Conservation (phyloP, 2,113 vertebrate species). For the Scomber colias region DNA sequence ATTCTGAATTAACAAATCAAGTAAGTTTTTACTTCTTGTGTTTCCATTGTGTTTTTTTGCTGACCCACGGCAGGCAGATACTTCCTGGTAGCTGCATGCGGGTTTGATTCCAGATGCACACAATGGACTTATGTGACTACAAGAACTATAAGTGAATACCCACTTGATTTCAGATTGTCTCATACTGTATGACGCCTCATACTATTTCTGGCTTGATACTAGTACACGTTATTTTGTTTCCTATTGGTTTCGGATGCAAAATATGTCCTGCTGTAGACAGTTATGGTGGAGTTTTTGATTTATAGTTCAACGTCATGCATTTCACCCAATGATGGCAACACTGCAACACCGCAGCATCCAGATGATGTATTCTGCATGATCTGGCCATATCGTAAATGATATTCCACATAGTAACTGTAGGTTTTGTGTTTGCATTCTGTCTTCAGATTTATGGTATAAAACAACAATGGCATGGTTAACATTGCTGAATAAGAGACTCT, state of each 20-base stretch:
- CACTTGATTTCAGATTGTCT: background rate
- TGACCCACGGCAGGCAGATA: background rate
- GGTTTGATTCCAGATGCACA: constrained; percentile 1
- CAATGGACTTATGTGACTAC: background rate
- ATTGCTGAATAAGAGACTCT: no score
- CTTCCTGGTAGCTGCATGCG: background rate
- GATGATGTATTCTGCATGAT: background rate
- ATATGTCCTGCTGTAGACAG: no score
- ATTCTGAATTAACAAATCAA: background rate
- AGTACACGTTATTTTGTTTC: background rate
- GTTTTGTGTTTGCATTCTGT: no score
- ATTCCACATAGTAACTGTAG: background rate
- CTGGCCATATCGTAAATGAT: background rate
- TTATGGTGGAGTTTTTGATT: background rate
- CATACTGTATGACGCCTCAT: background rate
- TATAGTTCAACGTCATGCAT: background rate
- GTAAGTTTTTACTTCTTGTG: background rate
- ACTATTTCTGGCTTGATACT: background rate
- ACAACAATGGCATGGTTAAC: no score
- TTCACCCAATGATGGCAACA: background rate
- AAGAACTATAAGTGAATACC: background rate
- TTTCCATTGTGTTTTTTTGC: background rate
- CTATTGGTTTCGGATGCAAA: background rate
- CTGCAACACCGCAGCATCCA: background rate
- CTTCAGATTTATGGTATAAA: no score